phyloP scores from a whole-genome alignment of 2,888 invertebrate genomes.

The Kryphioiulus occultus region DNA sequence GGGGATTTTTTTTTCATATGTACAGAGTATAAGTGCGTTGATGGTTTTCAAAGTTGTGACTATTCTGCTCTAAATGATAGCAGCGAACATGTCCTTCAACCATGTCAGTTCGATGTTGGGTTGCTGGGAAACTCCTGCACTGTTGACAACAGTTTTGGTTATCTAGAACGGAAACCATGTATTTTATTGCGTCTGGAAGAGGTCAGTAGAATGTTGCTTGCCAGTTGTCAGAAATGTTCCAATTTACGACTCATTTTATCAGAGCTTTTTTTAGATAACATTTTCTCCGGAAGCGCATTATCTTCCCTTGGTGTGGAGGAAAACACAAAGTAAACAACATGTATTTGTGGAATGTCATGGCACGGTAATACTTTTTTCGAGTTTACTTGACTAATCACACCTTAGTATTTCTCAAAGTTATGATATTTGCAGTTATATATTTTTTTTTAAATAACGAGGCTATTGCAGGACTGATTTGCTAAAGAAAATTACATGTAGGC shows the following conservation, averaged over 20 bases:
- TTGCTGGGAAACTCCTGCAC: constrained; percentile 37
- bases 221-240: neutral
- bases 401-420: too few relatives aligned
- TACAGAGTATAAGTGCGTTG: constrained; percentile 1
- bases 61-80: neutral
- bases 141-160: constrained; percentile 28
- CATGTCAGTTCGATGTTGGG: constrained; percentile 11
- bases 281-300: neutral
- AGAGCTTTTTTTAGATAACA: neutral
- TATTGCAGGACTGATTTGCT: too few relatives aligned
- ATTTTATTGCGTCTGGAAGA: constrained; percentile 43
- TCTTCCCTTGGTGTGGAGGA: constrained; percentile 32
- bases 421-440: too few relatives aligned
- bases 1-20: neutral
- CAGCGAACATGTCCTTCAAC: neutral
- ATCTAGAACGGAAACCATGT: constrained; percentile 39
- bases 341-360: constrained; percentile 41
- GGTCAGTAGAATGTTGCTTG: neutral
- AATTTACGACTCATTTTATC: neutral
- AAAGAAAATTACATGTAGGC: too few relatives aligned
- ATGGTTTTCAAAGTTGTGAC: neutral
- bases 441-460: too few relatives aligned
- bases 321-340: neutral
- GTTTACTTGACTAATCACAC: neutral
- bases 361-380: neutral